Base-by-base conservation (phyloP, 2,888 invertebrate species). In the Drosophila formosana region DNA sequence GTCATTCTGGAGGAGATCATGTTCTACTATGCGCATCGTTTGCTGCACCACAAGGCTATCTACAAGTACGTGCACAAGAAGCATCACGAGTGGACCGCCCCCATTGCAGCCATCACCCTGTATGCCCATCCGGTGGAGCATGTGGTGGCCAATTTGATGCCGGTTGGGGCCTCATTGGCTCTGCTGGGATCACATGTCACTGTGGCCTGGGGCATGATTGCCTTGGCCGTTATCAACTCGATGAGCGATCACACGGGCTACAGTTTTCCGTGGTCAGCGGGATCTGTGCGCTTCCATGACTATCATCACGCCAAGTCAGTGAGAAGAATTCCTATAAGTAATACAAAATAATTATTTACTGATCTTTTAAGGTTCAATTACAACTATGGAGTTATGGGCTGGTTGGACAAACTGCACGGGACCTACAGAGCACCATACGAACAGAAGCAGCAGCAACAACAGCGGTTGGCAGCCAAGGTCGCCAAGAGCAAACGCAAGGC, bases 51-150 rank as follows among this genome's bases (percentile, higher is more conserved):
- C 82, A 95, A 95, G 51, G 92, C 93, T 55, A 90, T 97, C 30
- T 97, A 97, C 92, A 96, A 95, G 86, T 94, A 95, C 88, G 95
- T 97, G 73, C 97, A 97, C 92, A 97, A 97, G 91, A 94, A 95
- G 82, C 97, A 97, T 90, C 97, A 97, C 83, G 96, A 97, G 91
- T 97, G 97, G 97, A 96, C 96, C 0, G 95, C 97, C 0, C 97
- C 97, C 0, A 95, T 97, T 51, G 96, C 97, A 0, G 94, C 96
- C 3, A 95, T 96, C 0, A 95, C 96, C 2, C 92, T 96, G 43
- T 97, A 97, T 90, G 95, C 96, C 73, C 96, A 97, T 92, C 96
- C 97, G 0, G 84, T 96, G 30, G 94, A 95, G 84, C 96, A 97
- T 90, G 92, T 96, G 50, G 92, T 96, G 68, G 95, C 96, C 43